Conservation (phyloP, 37 sponge, comb jelly and placozoan species). For the Axinella damicornis region DNA sequence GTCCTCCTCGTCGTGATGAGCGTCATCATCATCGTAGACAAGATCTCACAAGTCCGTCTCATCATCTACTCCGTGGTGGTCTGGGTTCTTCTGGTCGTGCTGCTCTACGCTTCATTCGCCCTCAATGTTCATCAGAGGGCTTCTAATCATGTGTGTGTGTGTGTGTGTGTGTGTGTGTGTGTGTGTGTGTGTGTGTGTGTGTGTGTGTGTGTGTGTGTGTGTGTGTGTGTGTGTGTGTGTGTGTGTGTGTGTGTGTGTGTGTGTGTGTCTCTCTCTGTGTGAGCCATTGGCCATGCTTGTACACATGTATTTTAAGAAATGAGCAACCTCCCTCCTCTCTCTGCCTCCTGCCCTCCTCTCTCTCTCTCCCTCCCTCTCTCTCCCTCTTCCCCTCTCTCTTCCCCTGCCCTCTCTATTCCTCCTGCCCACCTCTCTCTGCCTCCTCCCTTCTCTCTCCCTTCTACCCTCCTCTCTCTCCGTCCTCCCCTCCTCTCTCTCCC, state of each 20-base stretch:
- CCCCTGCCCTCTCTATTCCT: too few relatives aligned
- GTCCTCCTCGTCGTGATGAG: slow-evolving; percentile 32
- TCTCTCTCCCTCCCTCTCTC: too few relatives aligned
- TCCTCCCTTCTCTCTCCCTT: too few relatives aligned
- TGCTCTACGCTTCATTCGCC: slow-evolving; percentile 13
- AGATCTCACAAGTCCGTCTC: slow-evolving; percentile 22
- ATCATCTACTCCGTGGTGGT: slow-evolving; percentile 37
- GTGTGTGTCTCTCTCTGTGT: background rate
- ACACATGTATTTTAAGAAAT: too few relatives aligned
- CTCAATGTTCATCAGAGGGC: slow-evolving; percentile 29
- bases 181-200: background rate
- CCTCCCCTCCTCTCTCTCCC: background rate
- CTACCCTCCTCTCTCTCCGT: too few relatives aligned
- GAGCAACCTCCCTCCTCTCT: too few relatives aligned
- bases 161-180: background rate
- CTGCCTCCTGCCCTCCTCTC: too few relatives aligned
- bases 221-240: too few relatives aligned
- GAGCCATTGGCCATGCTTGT: too few relatives aligned
- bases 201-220: slow-evolving; percentile 4
- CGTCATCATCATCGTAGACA: slow-evolving; percentile 25
- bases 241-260: too few relatives aligned
- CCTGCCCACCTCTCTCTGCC: too few relatives aligned
- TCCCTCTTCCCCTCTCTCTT: too few relatives aligned
- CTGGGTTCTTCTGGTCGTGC: slow-evolving; percentile 33
- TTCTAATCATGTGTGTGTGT: slow-evolving; percentile 34